Conservation (phyloP, 1,140 invertebrate species). For the Sesamia nonagrioides region DNA sequence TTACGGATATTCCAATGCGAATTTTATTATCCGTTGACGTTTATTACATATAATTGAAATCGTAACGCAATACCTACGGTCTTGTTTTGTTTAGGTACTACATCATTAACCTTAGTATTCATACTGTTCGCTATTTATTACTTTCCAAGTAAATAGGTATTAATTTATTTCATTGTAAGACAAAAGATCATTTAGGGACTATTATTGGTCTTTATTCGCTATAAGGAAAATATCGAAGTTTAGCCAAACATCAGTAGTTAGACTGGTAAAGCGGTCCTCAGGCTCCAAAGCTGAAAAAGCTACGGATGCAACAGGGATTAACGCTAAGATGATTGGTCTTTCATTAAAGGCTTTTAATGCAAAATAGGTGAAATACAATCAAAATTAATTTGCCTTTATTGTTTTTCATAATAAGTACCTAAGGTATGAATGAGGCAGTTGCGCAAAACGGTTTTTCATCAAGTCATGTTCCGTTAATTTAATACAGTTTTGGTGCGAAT, state of each 20-base stretch:
- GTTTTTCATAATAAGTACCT: too few species aligned
- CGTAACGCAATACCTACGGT: slow-evolving; percentile 6
- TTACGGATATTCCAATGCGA: not conserved
- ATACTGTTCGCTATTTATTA: not conserved
- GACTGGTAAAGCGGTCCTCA: too few species aligned
- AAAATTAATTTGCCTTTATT: slow-evolving; percentile 10
- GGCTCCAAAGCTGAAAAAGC: too few species aligned
- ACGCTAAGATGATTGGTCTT: not conserved
- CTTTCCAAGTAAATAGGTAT: not conserved
- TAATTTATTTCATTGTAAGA: not conserved
- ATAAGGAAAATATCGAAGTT: too few species aligned
- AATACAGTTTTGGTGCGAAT: slow-evolving; percentile 18
- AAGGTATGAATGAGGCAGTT: not conserved
- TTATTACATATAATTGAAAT: slow-evolving; percentile 24
- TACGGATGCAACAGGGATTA: too few species aligned
- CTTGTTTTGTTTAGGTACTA: slow-evolving; percentile 10
- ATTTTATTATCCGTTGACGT: slow-evolving; percentile 23
- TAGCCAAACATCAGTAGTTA: too few species aligned
- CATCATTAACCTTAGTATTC: not conserved
- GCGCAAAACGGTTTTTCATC: slow-evolving; percentile 4
- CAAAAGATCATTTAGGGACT: too few species aligned
- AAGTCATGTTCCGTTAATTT: slow-evolving; percentile 12
- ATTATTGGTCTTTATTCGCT: too few species aligned
- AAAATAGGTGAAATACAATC: slow-evolving; percentile 14
- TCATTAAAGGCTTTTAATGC: not conserved